Evolutionary conservation across 2,113 vertebrate species (phyloP).

Genomic region (Thoracochromis brauschi): DNA sequence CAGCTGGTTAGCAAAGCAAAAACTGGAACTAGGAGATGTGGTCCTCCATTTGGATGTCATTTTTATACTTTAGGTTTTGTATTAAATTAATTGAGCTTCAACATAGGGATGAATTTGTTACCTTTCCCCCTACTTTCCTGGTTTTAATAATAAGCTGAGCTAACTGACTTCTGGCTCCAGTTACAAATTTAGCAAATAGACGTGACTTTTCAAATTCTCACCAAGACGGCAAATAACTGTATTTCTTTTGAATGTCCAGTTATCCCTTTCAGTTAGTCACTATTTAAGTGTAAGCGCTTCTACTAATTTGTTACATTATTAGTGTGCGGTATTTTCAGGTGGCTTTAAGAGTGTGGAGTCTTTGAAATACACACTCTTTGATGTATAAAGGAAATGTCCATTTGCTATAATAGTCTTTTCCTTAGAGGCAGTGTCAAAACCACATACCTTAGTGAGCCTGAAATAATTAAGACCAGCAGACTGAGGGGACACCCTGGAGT

Average conservation of each 20-base stretch:
- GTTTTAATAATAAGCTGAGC: not conserved
- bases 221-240: not conserved
- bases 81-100: not conserved
- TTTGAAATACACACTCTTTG: slow-evolving; percentile 44
- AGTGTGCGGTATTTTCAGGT: not conserved
- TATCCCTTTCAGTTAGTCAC: not conserved
- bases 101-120: not conserved
- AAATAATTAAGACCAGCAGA: slow-evolving; percentile 40
- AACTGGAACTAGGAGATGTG: not conserved
- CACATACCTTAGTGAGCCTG: slow-evolving; percentile 2
- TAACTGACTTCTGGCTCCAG: not conserved
- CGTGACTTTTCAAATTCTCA: not conserved
- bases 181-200: not conserved
- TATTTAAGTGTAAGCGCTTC: not conserved
- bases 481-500: slow-evolving; percentile 6
- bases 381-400: slow-evolving; percentile 32
- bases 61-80: not conserved
- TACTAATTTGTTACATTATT: not conserved
- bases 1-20: not conserved
- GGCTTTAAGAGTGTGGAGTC: not conserved
- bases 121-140: not conserved
- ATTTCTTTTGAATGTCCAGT: not conserved
- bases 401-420: slow-evolving; percentile 27
- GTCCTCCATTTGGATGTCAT: not conserved
- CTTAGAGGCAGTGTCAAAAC: slow-evolving; percentile 27